Conservation (phyloP, 2,113 vertebrate genomes). For the Paratilapia polleni region DNA sequence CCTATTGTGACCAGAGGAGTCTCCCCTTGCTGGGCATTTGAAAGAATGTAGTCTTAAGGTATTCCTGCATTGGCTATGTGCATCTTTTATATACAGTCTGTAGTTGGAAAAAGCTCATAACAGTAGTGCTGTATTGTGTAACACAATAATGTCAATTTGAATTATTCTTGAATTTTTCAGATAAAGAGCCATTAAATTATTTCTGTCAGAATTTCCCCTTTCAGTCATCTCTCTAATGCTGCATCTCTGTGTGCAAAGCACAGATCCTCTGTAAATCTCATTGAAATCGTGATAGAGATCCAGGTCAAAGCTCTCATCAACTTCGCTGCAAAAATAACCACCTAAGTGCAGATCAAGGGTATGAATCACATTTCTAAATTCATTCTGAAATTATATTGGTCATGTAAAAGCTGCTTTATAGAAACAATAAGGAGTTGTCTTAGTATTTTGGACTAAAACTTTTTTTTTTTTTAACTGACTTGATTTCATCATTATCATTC, state of each 20-base stretch:
- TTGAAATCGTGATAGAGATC: neutral
- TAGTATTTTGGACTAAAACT: neutral
- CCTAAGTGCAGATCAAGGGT: neutral
- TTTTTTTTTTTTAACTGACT: neutral
- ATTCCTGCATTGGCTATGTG: neutral
- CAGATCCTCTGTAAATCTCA: neutral
- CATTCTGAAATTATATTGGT: too few relatives aligned
- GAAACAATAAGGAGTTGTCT: neutral
- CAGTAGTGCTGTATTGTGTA: neutral
- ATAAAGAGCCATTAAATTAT: neutral
- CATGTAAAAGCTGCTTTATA: neutral
- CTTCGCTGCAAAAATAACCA: neutral
- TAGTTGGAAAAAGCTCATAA: neutral
- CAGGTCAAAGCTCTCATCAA: neutral
- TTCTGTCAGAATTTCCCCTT: neutral
- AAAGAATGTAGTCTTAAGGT: neutral
- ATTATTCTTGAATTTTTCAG: neutral
- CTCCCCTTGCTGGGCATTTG: neutral
- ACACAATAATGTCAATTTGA: rapidly evolving
- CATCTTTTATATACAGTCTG: neutral
- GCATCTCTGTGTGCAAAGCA: neutral
- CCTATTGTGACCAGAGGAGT: neutral
- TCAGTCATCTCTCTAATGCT: neutral
- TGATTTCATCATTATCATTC: neutral
- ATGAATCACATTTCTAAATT: neutral